phyloP scores from a whole-genome alignment of 2,113 vertebrate genomes.

The Jacana jacana region DNA sequence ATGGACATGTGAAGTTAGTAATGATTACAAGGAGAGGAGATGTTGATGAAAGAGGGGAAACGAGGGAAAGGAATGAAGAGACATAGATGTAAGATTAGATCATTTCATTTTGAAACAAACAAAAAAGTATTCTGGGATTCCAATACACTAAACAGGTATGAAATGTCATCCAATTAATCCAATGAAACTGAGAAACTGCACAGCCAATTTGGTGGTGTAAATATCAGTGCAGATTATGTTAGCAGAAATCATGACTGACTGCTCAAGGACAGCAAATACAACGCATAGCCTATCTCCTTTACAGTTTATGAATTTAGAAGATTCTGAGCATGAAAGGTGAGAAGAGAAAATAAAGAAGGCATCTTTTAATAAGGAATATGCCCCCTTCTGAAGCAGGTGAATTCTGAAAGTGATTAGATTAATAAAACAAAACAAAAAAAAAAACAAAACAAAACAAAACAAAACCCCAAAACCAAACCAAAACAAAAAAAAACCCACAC shows the following conservation, averaged over 20 bases:
- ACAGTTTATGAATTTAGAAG: background rate
- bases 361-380: background rate
- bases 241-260: conserved; percentile 11
- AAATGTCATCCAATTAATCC: conserved; percentile 19
- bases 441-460: too few relatives aligned
- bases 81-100: background rate
- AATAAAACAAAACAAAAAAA: background rate
- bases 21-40: background rate
- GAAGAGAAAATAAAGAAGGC: conserved; percentile 11
- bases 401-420: background rate
- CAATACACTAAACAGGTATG: background rate
- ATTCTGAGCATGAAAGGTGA: background rate
- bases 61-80: background rate
- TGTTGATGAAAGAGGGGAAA: background rate
- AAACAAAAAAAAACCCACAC: background rate
- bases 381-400: background rate
- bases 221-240: background rate
- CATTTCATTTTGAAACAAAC: background rate
- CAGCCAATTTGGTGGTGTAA: conserved; percentile 12
- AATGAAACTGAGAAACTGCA: background rate
- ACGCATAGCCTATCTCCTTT: background rate
- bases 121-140: background rate
- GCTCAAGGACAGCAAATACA: conserved; percentile 22
- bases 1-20: background rate
- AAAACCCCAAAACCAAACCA: background rate